Evolutionary conservation across 2,113 vertebrate genomes (phyloP).

Genomic region (Anguilla japonica): DNA sequence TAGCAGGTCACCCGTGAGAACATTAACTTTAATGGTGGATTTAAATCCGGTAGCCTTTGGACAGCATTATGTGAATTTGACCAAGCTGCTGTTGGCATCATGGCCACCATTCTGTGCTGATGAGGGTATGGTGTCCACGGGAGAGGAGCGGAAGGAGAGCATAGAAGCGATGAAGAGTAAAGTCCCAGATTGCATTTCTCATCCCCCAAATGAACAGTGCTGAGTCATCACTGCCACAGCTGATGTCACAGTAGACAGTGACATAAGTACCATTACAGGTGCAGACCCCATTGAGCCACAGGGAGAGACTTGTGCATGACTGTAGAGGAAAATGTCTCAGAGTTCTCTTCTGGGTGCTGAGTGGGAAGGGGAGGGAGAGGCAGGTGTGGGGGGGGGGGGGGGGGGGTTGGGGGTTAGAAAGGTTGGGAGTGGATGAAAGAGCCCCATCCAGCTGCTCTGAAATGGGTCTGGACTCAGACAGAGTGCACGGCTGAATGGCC

Average conservation of each 20-base stretch:
- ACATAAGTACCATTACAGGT: too few species aligned
- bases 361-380: background rate
- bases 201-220: too few species aligned
- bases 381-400: too few species aligned
- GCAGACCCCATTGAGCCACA: too few species aligned
- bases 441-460: constrained; percentile 56
- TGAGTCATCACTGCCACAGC: too few species aligned
- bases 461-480: constrained; percentile 72
- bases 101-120: background rate
- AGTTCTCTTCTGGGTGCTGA: background rate
- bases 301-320: background rate
- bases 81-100: background rate
- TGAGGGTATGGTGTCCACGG: background rate
- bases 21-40: constrained; percentile 20
- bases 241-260: too few species aligned
- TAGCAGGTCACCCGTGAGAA: constrained; percentile 54
- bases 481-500: constrained; percentile 68
- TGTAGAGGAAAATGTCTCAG: background rate
- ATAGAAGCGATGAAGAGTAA: background rate
- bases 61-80: background rate
- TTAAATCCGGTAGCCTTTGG: background rate
- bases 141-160: background rate
- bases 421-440: background rate
- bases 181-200: constrained; percentile 31
- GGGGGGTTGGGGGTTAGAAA: too few species aligned